phyloP scores from a whole-genome alignment of 2,113 vertebrate species.

The Neotragus pygmaeus region DNA sequence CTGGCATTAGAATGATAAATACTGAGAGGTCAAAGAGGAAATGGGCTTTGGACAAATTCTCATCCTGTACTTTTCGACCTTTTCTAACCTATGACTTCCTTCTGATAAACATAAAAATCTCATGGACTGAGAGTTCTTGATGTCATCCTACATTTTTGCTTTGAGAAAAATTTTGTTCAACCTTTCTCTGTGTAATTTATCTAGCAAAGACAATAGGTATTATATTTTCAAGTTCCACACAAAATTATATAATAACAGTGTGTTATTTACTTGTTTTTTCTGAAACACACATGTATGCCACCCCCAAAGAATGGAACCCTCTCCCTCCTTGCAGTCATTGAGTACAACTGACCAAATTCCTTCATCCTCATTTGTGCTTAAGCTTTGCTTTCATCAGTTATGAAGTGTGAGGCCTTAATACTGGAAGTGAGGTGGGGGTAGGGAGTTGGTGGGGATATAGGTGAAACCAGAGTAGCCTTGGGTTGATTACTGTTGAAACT shows the following conservation, averaged over 20 bases:
- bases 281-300: not conserved
- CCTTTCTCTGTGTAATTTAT: not conserved
- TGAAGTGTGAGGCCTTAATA: not conserved
- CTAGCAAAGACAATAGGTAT: not conserved
- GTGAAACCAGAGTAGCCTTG: not conserved
- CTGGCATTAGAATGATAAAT: not conserved
- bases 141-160: not conserved
- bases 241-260: not conserved
- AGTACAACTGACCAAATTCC: not conserved
- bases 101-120: not conserved
- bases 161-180: not conserved
- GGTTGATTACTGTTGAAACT: not conserved
- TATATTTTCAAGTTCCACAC: not conserved
- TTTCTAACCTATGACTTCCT: not conserved
- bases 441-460: not conserved
- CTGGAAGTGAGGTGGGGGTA: accelerated
- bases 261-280: not conserved
- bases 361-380: not conserved
- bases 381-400: not conserved
- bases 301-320: not conserved
- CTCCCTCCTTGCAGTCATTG: not conserved
- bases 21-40: not conserved
- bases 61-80: not conserved
- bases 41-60: not conserved
- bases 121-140: not conserved